These are phyloP conservation scores for Lycaon pictus DNA, from an alignment of 2,113 vertebrate species.

Conservation along the genomic window DNA sequence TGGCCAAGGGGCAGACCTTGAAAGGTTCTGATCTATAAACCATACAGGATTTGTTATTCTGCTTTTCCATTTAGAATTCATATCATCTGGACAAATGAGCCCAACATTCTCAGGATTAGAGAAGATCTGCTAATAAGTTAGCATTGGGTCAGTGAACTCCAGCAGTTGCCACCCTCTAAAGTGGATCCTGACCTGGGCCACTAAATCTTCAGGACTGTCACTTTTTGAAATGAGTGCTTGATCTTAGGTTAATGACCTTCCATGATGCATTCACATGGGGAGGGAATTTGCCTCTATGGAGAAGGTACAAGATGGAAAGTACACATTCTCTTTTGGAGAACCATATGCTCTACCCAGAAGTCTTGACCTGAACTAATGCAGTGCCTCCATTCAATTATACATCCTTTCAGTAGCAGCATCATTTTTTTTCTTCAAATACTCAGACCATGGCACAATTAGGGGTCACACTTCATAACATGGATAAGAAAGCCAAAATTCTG, in stretches of 20 bases:
- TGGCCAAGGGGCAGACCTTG: background rate
- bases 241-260: background rate
- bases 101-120: background rate
- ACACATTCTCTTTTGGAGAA: background rate
- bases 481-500: background rate
- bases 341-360: no score
- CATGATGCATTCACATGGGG: background rate
- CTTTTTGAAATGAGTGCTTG: background rate
- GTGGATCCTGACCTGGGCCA: background rate
- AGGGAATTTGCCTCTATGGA: background rate
- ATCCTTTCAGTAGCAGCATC: background rate
- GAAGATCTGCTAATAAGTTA: background rate
- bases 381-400: background rate
- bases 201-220: background rate
- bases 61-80: background rate
- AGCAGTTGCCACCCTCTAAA: background rate
- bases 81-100: background rate
- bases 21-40: background rate
- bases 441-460: background rate
- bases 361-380: background rate
- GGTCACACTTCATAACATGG: background rate
- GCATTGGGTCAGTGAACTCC: background rate
- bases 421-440: slow-evolving; percentile 27
- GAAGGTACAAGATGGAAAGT: background rate
- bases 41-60: background rate